These are phyloP conservation scores for Neodiprion fabricii DNA, from an alignment of 1,140 invertebrate genomes.

Conservation along the genomic window DNA sequence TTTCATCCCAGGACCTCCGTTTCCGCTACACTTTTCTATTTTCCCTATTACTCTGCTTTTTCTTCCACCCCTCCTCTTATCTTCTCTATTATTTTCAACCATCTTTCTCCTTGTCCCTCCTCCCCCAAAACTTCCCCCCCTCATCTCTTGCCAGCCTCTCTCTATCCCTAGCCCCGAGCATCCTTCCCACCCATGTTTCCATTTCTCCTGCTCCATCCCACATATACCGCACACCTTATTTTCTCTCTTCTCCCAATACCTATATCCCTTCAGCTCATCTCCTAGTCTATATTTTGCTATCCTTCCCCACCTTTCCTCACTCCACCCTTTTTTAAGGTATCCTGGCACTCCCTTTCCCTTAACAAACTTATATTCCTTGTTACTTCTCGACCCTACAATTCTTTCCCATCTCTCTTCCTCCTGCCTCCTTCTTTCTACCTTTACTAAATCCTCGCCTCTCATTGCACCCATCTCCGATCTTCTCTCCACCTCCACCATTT, in stretches of 20 bases:
- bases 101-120: background rate
- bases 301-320: too few species aligned
- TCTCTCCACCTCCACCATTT: too few species aligned
- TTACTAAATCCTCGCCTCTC: too few species aligned
- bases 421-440: too few species aligned
- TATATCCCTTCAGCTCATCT: too few species aligned
- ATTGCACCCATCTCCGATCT: too few species aligned
- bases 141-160: conserved; percentile 8
- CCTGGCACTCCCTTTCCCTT: conserved; percentile 11
- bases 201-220: background rate
- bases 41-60: conserved; percentile 8
- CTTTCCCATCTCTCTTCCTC: too few species aligned
- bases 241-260: conserved; percentile 10
- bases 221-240: background rate
- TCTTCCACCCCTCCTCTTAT: conserved; percentile 13
- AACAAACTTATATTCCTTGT: background rate
- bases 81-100: conserved; percentile 11
- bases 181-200: conserved; percentile 5
- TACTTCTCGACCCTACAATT: background rate
- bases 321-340: background rate
- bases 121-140: background rate
- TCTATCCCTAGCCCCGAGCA: conserved; percentile 9
- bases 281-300: too few species aligned
- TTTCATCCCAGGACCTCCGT: background rate
- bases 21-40: too few species aligned